Percentiles rank a stretch among this genome's conserved stretches.
Evolutionary conservation across 2,888 invertebrate species (phyloP).

Genomic region (Limnephilus auricula): DNA sequence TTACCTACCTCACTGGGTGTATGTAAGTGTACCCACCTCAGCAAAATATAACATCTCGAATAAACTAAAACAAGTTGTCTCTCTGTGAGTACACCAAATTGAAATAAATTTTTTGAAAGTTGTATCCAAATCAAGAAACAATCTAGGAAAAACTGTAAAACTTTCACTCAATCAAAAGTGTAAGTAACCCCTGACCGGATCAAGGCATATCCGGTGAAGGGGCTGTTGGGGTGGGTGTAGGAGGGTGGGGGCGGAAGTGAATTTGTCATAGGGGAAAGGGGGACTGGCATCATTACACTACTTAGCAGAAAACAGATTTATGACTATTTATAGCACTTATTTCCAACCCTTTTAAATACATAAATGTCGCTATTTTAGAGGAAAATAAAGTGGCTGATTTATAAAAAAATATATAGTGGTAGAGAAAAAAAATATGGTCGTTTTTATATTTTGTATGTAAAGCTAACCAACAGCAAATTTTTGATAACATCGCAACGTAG

Average conservation of each 20-base stretch:
- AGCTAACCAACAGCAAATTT: neutral
- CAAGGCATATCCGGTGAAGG: neutral
- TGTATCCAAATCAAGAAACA: neutral
- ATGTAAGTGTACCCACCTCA: too few relatives aligned
- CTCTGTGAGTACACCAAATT: neutral
- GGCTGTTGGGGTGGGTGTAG: neutral
- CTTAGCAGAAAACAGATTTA: slow-evolving; percentile 46
- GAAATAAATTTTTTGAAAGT: neutral
- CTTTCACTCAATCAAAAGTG: neutral
- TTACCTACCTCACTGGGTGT: too few relatives aligned
- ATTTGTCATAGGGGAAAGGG: slow-evolving; percentile 55
- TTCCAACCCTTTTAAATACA: slow-evolving; percentile 41
- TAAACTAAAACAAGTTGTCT: too few relatives aligned
- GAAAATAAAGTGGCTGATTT: neutral
- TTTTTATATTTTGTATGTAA: neutral
- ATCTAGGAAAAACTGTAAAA: neutral
- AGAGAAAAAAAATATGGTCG: neutral
- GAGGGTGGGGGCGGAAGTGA: slow-evolving; percentile 51
- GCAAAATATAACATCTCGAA: too few relatives aligned
- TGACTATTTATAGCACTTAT: slow-evolving; percentile 48
- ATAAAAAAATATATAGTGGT: neutral
- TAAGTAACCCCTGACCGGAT: slow-evolving; percentile 31
- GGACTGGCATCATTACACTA: slow-evolving; percentile 48
- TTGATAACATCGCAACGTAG: too few relatives aligned
- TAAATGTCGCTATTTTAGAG: neutral